Evolutionary conservation across 2,797 vertebrate species (phyloP).

Genomic region (Catharus ustulatus): DNA sequence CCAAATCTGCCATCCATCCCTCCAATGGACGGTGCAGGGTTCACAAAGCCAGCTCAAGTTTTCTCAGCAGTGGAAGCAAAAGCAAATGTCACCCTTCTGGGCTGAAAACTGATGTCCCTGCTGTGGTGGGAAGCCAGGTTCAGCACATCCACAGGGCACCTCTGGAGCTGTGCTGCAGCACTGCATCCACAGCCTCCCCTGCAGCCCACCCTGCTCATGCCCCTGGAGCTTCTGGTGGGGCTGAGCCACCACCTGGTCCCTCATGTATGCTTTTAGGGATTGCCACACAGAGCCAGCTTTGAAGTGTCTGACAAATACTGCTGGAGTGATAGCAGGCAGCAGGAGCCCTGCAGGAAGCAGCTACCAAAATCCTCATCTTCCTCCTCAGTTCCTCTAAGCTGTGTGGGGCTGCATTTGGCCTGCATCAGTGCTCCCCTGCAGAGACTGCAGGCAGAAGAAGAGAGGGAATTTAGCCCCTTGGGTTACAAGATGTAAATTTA

Average conservation of each 20-base stretch:
- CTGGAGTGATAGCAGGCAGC: neutral
- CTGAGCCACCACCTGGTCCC: neutral
- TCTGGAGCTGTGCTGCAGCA: neutral
- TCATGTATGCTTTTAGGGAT: neutral
- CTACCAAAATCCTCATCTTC: neutral
- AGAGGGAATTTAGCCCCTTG: neutral
- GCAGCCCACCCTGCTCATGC: neutral
- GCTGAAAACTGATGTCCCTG: neutral
- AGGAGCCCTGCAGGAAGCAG: neutral
- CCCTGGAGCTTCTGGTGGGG: neutral
- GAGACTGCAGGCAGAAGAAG: neutral
- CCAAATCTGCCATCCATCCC: neutral
- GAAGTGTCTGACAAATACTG: neutral
- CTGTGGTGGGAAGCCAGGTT: neutral
- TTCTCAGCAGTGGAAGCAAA: neutral
- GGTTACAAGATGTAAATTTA: neutral
- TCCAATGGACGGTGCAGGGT: neutral
- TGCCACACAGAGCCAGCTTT: neutral
- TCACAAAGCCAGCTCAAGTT: neutral
- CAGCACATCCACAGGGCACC: fast-evolving
- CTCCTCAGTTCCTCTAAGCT: neutral
- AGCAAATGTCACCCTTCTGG: neutral
- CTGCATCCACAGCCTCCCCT: neutral
- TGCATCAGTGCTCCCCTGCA: fast-evolving
- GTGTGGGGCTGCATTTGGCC: neutral